phyloP scores from a whole-genome alignment of 2,797 vertebrate genomes.

The Hippocampus kuda region DNA sequence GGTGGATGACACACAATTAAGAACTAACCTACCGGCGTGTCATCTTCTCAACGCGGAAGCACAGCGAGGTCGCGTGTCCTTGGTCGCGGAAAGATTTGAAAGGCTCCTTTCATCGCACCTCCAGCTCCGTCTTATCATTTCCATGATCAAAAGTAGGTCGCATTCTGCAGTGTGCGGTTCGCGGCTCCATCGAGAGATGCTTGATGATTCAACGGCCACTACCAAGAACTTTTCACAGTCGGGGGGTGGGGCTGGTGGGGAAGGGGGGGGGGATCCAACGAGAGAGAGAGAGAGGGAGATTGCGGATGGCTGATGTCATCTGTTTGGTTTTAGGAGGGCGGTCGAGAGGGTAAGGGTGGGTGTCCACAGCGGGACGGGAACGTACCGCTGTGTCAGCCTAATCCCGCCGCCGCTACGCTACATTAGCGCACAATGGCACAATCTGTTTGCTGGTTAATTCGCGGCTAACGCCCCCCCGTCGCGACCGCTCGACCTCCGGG shows the following conservation, averaged over 20 bases:
- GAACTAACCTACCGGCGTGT: slow-evolving; percentile 42
- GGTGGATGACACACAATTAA: background rate
- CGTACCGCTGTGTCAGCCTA: slow-evolving; percentile 62
- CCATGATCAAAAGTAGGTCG: background rate
- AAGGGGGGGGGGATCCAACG: background rate
- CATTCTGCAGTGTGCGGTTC: background rate
- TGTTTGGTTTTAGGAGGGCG: slow-evolving; percentile 31
- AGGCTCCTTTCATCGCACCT: slow-evolving; percentile 42
- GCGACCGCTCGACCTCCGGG: slow-evolving; percentile 10
- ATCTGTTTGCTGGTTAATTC: slow-evolving; percentile 51
- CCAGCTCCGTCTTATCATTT: slow-evolving; percentile 16
- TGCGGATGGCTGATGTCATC: slow-evolving; percentile 56
- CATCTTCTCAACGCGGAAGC: slow-evolving; percentile 23
- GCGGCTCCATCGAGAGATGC: background rate
- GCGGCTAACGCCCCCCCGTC: slow-evolving; percentile 16
- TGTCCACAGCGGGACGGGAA: slow-evolving; percentile 42
- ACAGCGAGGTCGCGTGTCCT: slow-evolving; percentile 24
- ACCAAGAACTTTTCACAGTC: background rate
- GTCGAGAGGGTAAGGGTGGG: slow-evolving; percentile 29
- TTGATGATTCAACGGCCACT: background rate
- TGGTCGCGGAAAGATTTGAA: slow-evolving; percentile 29
- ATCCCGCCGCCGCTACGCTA: slow-evolving; percentile 50
- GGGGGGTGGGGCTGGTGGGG: background rate
- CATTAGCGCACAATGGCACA: slow-evolving; percentile 58
- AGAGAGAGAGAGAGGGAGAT: background rate